A percentile compares a stretch with the other conserved stretches of the same genome.
These are phyloP conservation scores for Oceanodroma leucorhoa DNA, from an alignment of 2,797 vertebrate genomes.

Conservation along the genomic window DNA sequence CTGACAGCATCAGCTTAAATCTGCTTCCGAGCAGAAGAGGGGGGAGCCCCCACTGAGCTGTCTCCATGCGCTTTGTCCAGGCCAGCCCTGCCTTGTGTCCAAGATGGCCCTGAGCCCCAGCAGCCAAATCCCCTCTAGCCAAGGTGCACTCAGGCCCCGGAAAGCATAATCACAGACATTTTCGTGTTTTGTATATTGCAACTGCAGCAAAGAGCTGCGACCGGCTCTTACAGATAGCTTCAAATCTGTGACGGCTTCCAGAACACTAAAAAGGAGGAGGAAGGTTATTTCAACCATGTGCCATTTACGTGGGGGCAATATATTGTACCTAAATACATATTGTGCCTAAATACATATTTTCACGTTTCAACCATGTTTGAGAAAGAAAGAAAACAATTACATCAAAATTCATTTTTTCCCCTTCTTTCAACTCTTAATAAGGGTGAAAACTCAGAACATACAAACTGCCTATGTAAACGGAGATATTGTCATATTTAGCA, in stretches of 20 bases:
- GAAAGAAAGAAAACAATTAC: not conserved
- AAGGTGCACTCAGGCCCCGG: not conserved
- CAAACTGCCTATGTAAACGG: not conserved
- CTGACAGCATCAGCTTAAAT: not conserved
- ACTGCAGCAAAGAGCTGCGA: not conserved
- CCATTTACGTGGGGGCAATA: not conserved
- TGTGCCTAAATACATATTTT: not conserved
- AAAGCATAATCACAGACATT: not conserved
- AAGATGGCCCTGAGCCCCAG: not conserved
- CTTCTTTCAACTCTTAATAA: not conserved
- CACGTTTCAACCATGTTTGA: not conserved
- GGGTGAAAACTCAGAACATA: not conserved
- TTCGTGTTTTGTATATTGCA: not conserved
- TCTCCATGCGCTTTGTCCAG: not conserved
- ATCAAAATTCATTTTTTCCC: not conserved
- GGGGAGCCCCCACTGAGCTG: not conserved
- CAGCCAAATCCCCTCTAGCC: not conserved
- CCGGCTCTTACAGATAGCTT: not conserved
- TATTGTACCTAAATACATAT: not conserved
- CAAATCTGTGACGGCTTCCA: not conserved
- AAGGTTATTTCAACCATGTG: not conserved
- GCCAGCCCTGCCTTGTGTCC: not conserved
- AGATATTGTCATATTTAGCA: not conserved
- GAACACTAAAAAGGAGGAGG: not conserved
- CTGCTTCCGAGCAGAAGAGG: not conserved